These are phyloP conservation scores for Aproaerema taeniolella DNA, from an alignment of 2,888 invertebrate species.

Conservation along the genomic window DNA sequence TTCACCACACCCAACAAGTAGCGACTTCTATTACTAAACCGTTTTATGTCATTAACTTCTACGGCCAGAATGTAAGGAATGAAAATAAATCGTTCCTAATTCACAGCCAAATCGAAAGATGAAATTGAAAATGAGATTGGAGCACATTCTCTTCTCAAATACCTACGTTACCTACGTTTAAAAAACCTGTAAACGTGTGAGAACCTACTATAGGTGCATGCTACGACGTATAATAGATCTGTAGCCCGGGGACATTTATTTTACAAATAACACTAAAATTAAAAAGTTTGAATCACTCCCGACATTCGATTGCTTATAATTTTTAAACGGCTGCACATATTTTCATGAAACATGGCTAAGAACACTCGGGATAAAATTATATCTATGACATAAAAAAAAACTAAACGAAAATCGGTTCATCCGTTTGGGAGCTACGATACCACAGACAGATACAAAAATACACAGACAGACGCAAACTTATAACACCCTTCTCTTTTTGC, in stretches of 20 bases:
- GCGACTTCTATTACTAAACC: too few species aligned
- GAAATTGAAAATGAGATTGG: constrained; percentile 56
- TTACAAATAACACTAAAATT: background rate
- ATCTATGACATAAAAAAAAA: too few species aligned
- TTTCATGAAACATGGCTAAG: too few species aligned
- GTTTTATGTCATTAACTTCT: too few species aligned
- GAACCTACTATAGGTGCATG: background rate
- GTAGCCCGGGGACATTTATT: background rate
- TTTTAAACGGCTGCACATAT: too few species aligned
- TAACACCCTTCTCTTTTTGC: too few species aligned
- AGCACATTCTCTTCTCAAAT: constrained; percentile 2
- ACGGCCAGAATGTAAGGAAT: constrained; percentile 46
- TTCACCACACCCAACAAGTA: too few species aligned
- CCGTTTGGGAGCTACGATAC: too few species aligned
- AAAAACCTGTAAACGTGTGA: background rate
- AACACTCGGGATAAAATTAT: too few species aligned
- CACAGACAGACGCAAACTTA: too few species aligned
- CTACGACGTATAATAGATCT: background rate
- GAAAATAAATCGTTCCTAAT: constrained; percentile 55
- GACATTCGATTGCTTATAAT: background rate
- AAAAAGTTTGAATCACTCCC: background rate
- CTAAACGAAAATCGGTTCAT: too few species aligned
- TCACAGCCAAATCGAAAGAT: constrained; percentile 44
- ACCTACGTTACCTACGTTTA: background rate
- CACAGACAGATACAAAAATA: too few species aligned